Percentiles rank a stretch among this genome's conserved stretches.
Conservation (phyloP, 2,797 vertebrate species). For the Lithobates pipiens region DNA sequence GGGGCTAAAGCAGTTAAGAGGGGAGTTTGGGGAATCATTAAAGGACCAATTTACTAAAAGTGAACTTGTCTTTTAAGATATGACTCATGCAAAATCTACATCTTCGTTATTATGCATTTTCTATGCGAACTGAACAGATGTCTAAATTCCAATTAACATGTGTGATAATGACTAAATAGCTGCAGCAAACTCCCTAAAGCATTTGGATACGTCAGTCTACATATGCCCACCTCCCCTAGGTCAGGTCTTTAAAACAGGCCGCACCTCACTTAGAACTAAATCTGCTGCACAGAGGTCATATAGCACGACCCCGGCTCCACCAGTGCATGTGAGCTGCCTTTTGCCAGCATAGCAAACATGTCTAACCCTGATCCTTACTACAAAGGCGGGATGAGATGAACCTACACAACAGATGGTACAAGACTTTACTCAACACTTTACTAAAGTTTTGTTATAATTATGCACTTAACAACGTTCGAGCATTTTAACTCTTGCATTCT, state of each 20-base stretch:
- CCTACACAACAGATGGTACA: background rate
- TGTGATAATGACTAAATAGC: no score
- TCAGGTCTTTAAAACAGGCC: background rate
- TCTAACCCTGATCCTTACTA: background rate
- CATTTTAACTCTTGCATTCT: no score
- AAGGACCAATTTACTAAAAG: no score
- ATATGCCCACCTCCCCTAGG: background rate
- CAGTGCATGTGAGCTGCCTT: background rate
- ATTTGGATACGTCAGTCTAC: background rate
- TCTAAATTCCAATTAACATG: no score
- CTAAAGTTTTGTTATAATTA: no score
- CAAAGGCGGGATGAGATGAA: background rate
- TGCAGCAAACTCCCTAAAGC: background rate
- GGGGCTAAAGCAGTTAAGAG: no score
- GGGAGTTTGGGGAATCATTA: no score
- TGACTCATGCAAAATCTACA: no score
- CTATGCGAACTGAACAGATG: no score
- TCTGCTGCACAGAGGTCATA: background rate
- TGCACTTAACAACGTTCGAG: no score
- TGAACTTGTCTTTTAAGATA: no score
- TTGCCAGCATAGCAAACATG: background rate
- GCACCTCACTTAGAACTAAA: background rate
- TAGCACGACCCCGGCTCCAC: background rate
- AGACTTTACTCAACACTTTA: background rate
- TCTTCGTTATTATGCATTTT: no score